A percentile compares a stretch with the other conserved stretches of the same genome.
Evolutionary conservation across 2,113 vertebrate species (phyloP).

Genomic region (Pteruthius melanotis): DNA sequence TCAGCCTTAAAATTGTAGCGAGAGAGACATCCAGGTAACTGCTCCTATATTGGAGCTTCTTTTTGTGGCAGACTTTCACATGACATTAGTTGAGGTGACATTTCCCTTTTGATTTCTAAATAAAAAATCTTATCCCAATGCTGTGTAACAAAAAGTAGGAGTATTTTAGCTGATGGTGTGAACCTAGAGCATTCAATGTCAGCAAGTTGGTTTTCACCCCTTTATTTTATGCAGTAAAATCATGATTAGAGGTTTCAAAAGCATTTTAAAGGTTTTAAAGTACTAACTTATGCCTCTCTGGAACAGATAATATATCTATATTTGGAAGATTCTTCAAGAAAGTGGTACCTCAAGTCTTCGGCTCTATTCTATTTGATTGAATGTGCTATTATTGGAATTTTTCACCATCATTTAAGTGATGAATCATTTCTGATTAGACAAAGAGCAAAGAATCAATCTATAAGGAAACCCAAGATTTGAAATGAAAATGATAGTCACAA

Average conservation of each 20-base stretch:
- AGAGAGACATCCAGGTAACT: not conserved
- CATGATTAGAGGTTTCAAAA: not conserved
- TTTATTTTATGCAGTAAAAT: not conserved
- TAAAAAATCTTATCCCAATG: not conserved
- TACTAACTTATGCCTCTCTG: not conserved
- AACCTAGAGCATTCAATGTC: not conserved
- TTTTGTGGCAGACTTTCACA: not conserved
- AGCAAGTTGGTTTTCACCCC: not conserved
- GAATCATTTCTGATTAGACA: conserved; percentile 26
- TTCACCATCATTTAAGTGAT: not conserved
- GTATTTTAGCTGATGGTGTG: not conserved
- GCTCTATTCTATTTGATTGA: not conserved
- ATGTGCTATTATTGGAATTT: not conserved
- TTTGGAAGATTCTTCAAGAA: not conserved
- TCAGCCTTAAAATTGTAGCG: not conserved
- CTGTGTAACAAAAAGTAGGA: not conserved
- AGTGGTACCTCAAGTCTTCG: not conserved
- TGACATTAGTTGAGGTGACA: not conserved
- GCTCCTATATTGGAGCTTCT: not conserved
- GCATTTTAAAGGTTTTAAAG: no score
- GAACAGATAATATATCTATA: not conserved
- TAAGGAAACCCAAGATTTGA: not conserved
- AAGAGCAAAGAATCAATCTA: not conserved
- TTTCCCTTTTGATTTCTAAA: not conserved
- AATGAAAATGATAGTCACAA: not conserved